Evolutionary conservation across 2,113 vertebrate genomes (phyloP).

Genomic region (Leucoraja erinaceus): DNA sequence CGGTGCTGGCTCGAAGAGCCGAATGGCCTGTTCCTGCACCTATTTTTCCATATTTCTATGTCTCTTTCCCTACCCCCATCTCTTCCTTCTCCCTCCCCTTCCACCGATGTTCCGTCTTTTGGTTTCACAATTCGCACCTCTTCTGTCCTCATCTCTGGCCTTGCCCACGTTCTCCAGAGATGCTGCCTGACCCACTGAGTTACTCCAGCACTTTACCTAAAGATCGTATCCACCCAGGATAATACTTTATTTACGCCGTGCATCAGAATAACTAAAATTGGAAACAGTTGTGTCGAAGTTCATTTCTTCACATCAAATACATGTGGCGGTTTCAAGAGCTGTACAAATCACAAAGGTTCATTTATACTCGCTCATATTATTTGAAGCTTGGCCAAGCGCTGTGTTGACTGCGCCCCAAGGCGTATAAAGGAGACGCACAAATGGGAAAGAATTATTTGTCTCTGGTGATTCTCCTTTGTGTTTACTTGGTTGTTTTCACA

Average conservation of each 20-base stretch:
- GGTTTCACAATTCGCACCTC: too few relatives aligned
- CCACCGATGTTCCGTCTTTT: too few relatives aligned
- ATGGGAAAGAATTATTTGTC: background rate
- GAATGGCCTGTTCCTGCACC: too few relatives aligned
- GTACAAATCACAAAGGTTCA: slow-evolving; percentile 33
- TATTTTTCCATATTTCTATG: too few relatives aligned
- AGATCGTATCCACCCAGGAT: background rate
- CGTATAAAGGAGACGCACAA: background rate
- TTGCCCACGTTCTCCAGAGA: too few relatives aligned
- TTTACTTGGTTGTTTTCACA: background rate
- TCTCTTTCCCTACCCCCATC: too few relatives aligned
- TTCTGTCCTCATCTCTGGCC: too few relatives aligned
- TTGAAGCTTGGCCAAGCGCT: slow-evolving; percentile 12
- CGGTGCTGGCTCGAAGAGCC: too few relatives aligned
- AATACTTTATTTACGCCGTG: background rate
- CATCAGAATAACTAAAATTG: slow-evolving; percentile 1
- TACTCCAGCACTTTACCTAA: too few relatives aligned
- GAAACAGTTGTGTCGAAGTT: background rate
- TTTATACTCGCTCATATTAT: slow-evolving; percentile 1
- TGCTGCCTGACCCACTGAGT: too few relatives aligned
- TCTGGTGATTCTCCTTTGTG: background rate
- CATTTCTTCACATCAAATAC: slow-evolving; percentile 6
- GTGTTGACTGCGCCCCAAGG: background rate
- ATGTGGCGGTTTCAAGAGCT: background rate
- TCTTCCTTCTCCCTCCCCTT: too few relatives aligned